Percentiles rank a stretch among this genome's conserved stretches.
Evolutionary conservation across 2,888 invertebrate species (phyloP).

Genomic region (Achlya flavicornis): DNA sequence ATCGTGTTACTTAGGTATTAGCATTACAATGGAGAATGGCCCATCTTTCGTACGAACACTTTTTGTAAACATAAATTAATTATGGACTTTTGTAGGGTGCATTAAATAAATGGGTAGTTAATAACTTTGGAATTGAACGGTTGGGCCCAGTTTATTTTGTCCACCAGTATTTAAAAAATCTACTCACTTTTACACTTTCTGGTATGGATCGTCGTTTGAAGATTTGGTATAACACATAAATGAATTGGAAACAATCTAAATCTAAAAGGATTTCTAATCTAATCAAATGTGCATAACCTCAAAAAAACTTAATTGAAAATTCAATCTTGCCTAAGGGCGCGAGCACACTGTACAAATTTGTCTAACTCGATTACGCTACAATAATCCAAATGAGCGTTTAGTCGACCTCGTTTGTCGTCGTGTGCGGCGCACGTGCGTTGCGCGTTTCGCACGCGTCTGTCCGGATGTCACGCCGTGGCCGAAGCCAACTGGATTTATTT

Average conservation of each 20-base stretch:
- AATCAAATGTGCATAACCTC: too few relatives aligned
- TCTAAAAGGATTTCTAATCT: too few relatives aligned
- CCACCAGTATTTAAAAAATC: neutral
- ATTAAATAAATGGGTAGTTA: constrained; percentile 25
- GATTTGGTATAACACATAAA: too few relatives aligned
- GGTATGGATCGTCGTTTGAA: too few relatives aligned
- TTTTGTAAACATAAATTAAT: constrained; percentile 73
- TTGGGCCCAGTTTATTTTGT: neutral
- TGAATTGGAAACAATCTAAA: too few relatives aligned
- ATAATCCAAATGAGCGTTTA: constrained; percentile 68
- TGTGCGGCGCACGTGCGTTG: constrained; percentile 65
- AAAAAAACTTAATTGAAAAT: constrained; percentile 12
- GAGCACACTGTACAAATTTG: constrained; percentile 47
- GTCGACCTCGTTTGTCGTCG: constrained; percentile 68
- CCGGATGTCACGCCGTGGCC: constrained; percentile 53
- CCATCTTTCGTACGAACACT: constrained; percentile 40
- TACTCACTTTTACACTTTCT: too few relatives aligned
- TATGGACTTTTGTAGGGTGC: constrained; percentile 46
- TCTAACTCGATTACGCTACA: constrained; percentile 68
- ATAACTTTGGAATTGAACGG: constrained; percentile 16
- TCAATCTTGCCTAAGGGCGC: constrained; percentile 42
- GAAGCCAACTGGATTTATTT: constrained; percentile 38
- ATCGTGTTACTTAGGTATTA: constrained; percentile 77
- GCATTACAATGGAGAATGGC: constrained; percentile 67
- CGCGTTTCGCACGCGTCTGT: constrained; percentile 46